Evolutionary conservation across 2,797 vertebrate species (phyloP).

Genomic region (Siniperca scherzeri): DNA sequence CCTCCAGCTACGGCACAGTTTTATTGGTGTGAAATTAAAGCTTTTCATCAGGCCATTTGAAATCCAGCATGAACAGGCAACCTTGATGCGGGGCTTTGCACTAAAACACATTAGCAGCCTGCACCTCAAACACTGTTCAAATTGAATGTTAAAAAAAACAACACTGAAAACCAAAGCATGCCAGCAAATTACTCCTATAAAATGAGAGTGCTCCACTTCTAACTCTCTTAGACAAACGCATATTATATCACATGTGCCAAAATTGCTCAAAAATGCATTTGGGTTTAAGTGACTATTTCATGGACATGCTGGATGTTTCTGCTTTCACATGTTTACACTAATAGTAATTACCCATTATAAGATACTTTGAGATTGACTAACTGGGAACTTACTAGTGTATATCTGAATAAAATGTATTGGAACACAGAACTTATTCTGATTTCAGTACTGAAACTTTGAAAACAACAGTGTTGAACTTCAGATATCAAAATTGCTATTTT

Average conservation of each 20-base stretch:
- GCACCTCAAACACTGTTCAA: conserved; percentile 40
- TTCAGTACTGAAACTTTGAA: background rate
- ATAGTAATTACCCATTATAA: conserved; percentile 30
- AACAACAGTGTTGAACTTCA: background rate
- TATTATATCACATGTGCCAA: conserved; percentile 35
- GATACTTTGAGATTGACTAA: conserved; percentile 15
- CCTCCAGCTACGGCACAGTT: conserved; percentile 49
- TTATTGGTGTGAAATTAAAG: conserved; percentile 69
- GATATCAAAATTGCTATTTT: background rate
- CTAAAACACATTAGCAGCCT: conserved; percentile 49
- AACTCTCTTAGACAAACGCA: conserved; percentile 26
- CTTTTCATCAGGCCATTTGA: conserved; percentile 57
- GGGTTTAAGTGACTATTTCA: conserved; percentile 38
- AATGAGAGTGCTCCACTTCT: conserved; percentile 37
- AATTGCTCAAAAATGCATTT: conserved; percentile 45
- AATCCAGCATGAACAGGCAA: conserved; percentile 66
- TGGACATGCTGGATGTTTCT: conserved; percentile 17
- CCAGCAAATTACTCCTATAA: conserved; percentile 48
- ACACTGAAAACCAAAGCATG: conserved; percentile 22
- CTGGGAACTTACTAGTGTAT: background rate
- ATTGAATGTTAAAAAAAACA: conserved; percentile 33
- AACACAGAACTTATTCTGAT: background rate
- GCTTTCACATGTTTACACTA: conserved; percentile 17
- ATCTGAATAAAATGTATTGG: conserved; percentile 9
- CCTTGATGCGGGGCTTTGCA: conserved; percentile 42